Evolutionary conservation across 2,888 invertebrate genomes (phyloP), one percentile per base, ranked within the genome.

Genomic region (Litoditis marina): DNA sequence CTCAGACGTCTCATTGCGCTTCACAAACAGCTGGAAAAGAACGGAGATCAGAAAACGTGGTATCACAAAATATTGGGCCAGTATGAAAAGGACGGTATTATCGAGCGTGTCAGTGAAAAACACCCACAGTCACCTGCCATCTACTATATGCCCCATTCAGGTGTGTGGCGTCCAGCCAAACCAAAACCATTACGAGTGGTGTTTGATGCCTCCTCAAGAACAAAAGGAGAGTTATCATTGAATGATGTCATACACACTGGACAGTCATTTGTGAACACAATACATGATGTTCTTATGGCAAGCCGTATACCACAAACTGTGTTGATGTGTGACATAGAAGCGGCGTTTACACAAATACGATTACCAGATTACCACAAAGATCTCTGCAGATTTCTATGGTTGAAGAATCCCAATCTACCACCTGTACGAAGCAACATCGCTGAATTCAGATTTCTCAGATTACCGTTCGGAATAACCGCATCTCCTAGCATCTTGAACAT

Each of bases 131-230:
- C 13, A 11, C 16, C 11, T 13, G 49, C 8, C 8, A 39, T 39
- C 11, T 49, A 49, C 22, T 22, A 49, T 49, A 49, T 49, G 13
- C 49, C 49, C 8, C 49, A 49, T 22, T 19, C 8, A 13, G 49
- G 49, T 22, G 49, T 49, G 11, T 49, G 49, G 49, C 16, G 22
- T 49, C 16, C 13, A 13, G 49, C 8, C 11, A 49, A 49, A 19
- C 49, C 49, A 16, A 49, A 49, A 22, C 49, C 49, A 49, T 22
- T 49, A 16, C 16, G 49, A 49, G 22, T 49, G 8, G 49, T 49
- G n/a, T 49, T 49, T 22, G 49, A 49, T 22, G 49, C 49, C 8
- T 49, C 49, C 11, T 39, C 39, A 13, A 50, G 27, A 30, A 22
- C n/a, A 11, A 50, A 50, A 27, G 50, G 50, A 4, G 22, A n/a